These are phyloP conservation scores for Andricus quercusramuli DNA, from an alignment of 2,888 invertebrate species.

Conservation along the genomic window DNA sequence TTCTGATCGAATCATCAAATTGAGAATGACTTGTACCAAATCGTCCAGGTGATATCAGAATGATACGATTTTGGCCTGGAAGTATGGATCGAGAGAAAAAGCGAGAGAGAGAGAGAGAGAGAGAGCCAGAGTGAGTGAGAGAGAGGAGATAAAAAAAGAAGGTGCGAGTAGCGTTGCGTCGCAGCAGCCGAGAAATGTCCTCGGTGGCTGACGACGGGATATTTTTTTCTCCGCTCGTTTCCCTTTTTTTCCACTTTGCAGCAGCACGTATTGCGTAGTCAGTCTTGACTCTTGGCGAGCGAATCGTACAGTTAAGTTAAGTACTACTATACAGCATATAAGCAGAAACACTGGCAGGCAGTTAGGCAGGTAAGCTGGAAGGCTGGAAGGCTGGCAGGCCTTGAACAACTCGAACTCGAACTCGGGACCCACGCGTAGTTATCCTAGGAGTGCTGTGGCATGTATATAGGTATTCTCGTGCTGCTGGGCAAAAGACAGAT, in stretches of 20 bases:
- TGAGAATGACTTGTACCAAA: too few species aligned
- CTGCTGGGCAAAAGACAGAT: slow-evolving; percentile 75
- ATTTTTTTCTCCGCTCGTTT: slow-evolving; percentile 48
- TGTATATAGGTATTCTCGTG: slow-evolving; percentile 67
- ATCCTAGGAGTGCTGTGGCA: slow-evolving; percentile 59
- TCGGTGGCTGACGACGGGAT: slow-evolving; percentile 54
- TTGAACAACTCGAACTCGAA: slow-evolving; percentile 69
- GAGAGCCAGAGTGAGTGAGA: background rate
- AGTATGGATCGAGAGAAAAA: background rate
- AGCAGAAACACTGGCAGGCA: slow-evolving; percentile 51
- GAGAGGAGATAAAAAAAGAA: slow-evolving; percentile 13
- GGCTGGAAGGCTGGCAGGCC: slow-evolving; percentile 74
- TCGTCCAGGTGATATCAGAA: background rate
- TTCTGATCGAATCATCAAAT: too few species aligned
- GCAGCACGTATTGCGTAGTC: slow-evolving; percentile 60
- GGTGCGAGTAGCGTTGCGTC: slow-evolving; percentile 38
- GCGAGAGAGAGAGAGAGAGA: too few species aligned
- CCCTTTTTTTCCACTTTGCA: slow-evolving; percentile 55
- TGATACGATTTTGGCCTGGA: background rate
- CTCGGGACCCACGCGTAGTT: slow-evolving; percentile 73
- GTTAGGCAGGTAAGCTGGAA: slow-evolving; percentile 69
- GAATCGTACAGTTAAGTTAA: slow-evolving; percentile 48
- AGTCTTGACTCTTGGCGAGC: slow-evolving; percentile 51
- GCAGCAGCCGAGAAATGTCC: slow-evolving; percentile 52
- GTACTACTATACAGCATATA: slow-evolving; percentile 34